phyloP scores from a whole-genome alignment of 2,888 invertebrate genomes.

The Beris morrisii region DNA sequence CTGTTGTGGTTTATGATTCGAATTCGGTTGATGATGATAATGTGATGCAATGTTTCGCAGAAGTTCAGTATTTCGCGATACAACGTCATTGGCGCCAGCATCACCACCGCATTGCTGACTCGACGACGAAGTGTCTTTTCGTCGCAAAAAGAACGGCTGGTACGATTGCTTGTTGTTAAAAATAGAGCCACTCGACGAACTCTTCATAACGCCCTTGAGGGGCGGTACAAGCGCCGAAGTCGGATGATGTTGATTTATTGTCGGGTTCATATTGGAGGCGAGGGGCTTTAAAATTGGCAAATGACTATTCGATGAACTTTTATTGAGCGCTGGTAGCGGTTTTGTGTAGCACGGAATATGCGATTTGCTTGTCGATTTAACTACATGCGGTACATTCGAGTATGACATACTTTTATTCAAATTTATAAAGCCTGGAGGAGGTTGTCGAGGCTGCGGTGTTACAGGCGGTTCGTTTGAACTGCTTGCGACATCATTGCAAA shows the following conservation, averaged over 20 bases:
- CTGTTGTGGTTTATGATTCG: slow-evolving; percentile 35
- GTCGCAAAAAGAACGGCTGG: slow-evolving; percentile 44
- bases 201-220: slow-evolving; percentile 48
- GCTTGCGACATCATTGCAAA: slow-evolving; percentile 50
- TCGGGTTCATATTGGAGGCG: slow-evolving; percentile 32
- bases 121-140: slow-evolving; percentile 18
- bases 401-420: slow-evolving; percentile 54
- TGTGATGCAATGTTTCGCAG: not conserved
- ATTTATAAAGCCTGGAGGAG: slow-evolving; percentile 37
- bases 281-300: slow-evolving; percentile 41
- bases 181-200: slow-evolving; percentile 55
- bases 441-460: not conserved
- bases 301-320: slow-evolving; percentile 55
- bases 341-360: slow-evolving; percentile 55
- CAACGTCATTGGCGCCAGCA: not conserved
- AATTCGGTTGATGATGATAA: slow-evolving; percentile 47
- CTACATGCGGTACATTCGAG: slow-evolving; percentile 49
- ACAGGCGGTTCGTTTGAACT: slow-evolving; percentile 13
- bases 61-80: slow-evolving; percentile 1
- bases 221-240: not conserved
- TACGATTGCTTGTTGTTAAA: slow-evolving; percentile 42
- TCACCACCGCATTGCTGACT: not conserved
- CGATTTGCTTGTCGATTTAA: slow-evolving; percentile 50
- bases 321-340: slow-evolving; percentile 51
- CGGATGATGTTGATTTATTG: slow-evolving; percentile 18